phyloP scores from a whole-genome alignment of 2,113 vertebrate species.

The Vulpes vulpes region DNA sequence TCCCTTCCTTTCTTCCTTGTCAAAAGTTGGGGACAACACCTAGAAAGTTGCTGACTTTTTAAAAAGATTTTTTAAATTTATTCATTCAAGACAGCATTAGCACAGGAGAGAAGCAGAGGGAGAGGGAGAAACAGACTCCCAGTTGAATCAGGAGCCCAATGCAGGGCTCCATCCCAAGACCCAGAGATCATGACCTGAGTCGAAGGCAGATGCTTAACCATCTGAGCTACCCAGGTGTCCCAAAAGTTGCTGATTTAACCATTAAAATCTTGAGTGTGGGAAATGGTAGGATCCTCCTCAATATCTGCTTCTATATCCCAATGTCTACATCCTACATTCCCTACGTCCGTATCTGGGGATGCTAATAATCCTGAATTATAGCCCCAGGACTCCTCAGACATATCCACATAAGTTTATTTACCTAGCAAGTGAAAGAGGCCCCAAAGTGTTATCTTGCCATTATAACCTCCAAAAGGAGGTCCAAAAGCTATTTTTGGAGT shows the following conservation, averaged over 20 bases:
- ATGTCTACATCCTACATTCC: background rate
- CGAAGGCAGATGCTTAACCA: too few species aligned
- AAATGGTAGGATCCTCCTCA: background rate
- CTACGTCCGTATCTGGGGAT: background rate
- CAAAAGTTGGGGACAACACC: background rate
- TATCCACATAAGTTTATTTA: background rate
- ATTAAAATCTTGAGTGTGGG: constrained; percentile 26
- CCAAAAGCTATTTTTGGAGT: background rate
- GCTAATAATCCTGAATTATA: constrained; percentile 14
- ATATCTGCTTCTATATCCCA: background rate
- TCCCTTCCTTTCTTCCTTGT: background rate
- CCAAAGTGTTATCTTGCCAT: background rate
- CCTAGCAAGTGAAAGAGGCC: background rate
- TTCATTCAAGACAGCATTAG: too few species aligned
- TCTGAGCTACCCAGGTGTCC: too few species aligned
- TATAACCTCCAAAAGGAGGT: background rate
- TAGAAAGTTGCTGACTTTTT: constrained; percentile 8
- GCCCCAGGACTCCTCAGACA: constrained; percentile 8
- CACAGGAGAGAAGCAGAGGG: too few species aligned
- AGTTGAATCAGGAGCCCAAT: too few species aligned
- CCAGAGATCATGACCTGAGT: too few species aligned
- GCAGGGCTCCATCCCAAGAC: too few species aligned
- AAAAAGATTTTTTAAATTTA: too few species aligned
- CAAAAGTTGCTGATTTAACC: constrained; percentile 21
- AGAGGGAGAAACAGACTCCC: too few species aligned